Evolutionary conservation across 2,888 invertebrate species (phyloP), one percentile per base, ranked within the genome.

Genomic region (Halictus ligatus): DNA sequence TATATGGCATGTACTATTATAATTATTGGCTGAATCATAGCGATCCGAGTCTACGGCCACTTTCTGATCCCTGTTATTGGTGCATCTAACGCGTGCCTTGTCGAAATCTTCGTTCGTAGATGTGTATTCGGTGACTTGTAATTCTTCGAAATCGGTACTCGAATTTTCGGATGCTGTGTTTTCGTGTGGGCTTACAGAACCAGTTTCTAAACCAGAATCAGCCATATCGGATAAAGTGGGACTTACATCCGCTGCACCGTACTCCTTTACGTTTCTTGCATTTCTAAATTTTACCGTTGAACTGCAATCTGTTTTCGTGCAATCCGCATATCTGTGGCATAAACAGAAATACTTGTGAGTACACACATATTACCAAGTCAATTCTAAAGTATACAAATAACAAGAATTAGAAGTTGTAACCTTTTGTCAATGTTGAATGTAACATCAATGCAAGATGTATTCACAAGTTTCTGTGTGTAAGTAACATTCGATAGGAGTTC

Each of bases 201-300:
- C 94, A 80, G 95, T 95, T 86, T 95, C 95, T 83, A 95, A 90
- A 88, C 95, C 95, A 67, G 95, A 95, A 92, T 95, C 95, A 88
- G 95, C 95, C 95, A 95, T 95, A 83, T 95, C 94, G 85, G 94
- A 94, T 69, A 91, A 88, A 81, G 89, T 89, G 74, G 93, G 92
- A 84, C 92, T 94, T 81, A 89, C 83, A 88, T 92, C 92, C 80
- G 89, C 87, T 80, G 78, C 75, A 64, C 64, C 89, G 88, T 91
- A 88, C 81, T 88, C 82, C 75, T 82, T 87, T 64, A 77, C 82
- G 75, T 84, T 82, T 84, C 83, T 83, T 72, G 72, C 40, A 67
- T 76, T 48, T 75, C 82, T 77, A 25, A 73, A 75, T 21, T n/a
- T 58, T 35, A 72, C 60, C 48, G 67, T 69, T 75, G 64, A n/a